Evolutionary conservation across 2,113 vertebrate species (phyloP).

Genomic region (Herpailurus yagouaroundi): DNA sequence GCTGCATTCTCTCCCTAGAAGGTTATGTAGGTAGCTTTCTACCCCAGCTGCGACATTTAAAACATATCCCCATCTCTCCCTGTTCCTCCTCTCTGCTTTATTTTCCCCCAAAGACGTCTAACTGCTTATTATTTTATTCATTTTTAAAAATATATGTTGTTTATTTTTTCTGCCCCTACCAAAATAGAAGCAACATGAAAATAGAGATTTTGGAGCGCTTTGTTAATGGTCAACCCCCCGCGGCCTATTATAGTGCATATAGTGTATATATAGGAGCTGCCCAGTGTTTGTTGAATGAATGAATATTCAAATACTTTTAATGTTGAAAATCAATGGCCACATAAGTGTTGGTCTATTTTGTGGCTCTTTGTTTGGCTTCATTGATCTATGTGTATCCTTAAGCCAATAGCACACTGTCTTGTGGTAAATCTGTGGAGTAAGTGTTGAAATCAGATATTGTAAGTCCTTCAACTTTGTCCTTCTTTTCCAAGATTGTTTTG

Average conservation of each 20-base stretch:
- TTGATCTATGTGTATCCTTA: background rate
- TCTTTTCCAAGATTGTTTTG: background rate
- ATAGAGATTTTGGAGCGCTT: background rate
- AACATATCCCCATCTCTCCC: background rate
- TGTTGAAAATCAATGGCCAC: background rate
- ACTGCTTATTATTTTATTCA: background rate
- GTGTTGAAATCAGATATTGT: background rate
- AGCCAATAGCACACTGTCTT: background rate
- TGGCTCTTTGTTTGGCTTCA: background rate
- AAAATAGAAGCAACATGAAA: background rate
- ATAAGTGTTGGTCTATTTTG: background rate
- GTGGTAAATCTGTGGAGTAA: background rate
- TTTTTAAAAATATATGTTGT: background rate
- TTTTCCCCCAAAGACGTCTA: background rate
- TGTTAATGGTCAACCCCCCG: background rate
- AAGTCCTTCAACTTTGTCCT: background rate
- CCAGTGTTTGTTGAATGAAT: background rate
- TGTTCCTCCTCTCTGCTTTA: background rate
- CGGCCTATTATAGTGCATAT: background rate
- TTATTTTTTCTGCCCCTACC: background rate
- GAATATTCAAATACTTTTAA: conserved; percentile 33
- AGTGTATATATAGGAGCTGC: background rate
- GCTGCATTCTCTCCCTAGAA: background rate
- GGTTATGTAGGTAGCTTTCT: background rate
- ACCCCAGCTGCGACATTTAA: background rate